Base-by-base conservation (phyloP, 2,888 invertebrate species). In the Griposia aprilina region DNA sequence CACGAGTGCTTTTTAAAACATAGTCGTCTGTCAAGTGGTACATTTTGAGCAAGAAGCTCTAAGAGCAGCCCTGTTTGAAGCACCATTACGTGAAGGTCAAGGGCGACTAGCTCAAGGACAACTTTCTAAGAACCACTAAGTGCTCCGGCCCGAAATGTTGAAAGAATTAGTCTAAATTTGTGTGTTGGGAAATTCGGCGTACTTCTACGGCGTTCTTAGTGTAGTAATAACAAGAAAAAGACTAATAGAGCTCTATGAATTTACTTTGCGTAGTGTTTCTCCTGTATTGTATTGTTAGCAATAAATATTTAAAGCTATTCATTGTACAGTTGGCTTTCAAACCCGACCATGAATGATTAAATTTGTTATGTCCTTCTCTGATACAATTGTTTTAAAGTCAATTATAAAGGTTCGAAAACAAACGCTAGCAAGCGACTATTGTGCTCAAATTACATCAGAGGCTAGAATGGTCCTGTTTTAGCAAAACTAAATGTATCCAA, bases 41-140 rank as follows among this genome's bases (percentile, higher is more conserved):
- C 52, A 70, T 85, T 84, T 67, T 73, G 30, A 86, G 59, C 72
- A 67, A 74, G 45, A 48, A 68, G 70, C 60, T 75, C 68, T 82
- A 65, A 67, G n/a, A 71, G 62, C 36, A 69, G 48, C 41, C 72
- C 63, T 52, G 41, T 78, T 30, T 55, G 20, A 41, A 78, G 78
- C 50, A 74, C 74, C 78, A 76, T 87, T 84, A 71, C 62, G 59
- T 77, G 41, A 88, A 87, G 78, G 81, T 78, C 78, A 84, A 80
- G 80, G 83, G 15, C 77, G 45, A 65, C 55, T 81, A 76, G 41
- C 72, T 75, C 81, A 81, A 87, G 87, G 76, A 59, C 76, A 76
- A 66, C 20, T 68, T 84, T 76, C 68, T 73, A 73, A 77, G 75
- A 84, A 82, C 70, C 69, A 80, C 71, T 88, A 59, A 76, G 73